Base-by-base conservation (phyloP, 2,113 vertebrate species). In the Hemiscyllium ocellatum region DNA sequence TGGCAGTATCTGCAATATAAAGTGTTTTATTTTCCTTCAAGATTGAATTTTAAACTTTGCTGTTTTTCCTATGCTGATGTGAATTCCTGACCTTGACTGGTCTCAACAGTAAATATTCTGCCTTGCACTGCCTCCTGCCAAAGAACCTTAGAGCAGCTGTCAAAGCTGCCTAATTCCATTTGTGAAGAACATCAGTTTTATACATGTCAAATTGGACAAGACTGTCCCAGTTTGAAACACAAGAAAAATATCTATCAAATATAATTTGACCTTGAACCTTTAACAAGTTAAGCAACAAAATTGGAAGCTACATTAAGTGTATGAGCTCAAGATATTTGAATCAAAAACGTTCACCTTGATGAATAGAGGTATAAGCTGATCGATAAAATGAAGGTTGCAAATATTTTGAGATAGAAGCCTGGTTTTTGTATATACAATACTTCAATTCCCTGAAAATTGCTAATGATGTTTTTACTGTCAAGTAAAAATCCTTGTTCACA, bases 201-300 rank as follows among this genome's bases (percentile, higher is more conserved):
- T 47, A 69, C 70, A 69, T 19, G 66, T 94, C 91, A 69, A 69
- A 76, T 95, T 50, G 42, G 42, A 72, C 94, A 15, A 72, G 47
- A 76, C 12, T 72, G 47, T 72, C 24, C 24, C 42, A 33, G 69
- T 72, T 17, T 95, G 37, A 76, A 95, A 72, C 47, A 72, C 26
- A 95, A 76, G 68, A 95, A 95, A 95, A 95, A 95, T 72, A 52
- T 65, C 87, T 52, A 90, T 95, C 94, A 95, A 72, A 10, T 72
- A 95, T 95, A 95, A 94, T 72, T 95, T 76, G 47, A 24, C 20
- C n/a, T 20, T 94, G 93, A 47, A 42, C n/a, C 66, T 33, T 5
- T 24, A 47, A 94, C n/a, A 69, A 69, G n/a, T 94, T 94, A 94
- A 94, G n/a, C 91, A 94, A 47, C 37, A 94, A 94, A 94, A 94